Evolutionary conservation across 2,113 vertebrate species (phyloP).

Genomic region (Mastomys natalensis): DNA sequence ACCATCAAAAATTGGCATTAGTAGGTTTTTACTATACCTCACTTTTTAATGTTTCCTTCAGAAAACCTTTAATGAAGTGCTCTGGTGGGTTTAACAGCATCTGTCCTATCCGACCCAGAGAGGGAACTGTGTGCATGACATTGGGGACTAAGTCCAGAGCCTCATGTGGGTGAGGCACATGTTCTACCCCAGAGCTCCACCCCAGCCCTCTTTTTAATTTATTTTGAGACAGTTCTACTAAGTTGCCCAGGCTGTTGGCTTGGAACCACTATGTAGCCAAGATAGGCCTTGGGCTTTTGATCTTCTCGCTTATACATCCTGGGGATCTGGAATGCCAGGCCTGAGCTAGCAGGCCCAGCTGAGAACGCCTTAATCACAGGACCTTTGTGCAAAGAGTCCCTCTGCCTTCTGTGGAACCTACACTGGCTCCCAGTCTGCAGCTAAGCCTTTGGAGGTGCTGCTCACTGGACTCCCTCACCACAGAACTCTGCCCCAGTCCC

Average conservation of each 20-base stretch:
- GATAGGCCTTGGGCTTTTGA: not conserved
- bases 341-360: not conserved
- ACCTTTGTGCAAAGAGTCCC: not conserved
- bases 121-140: not conserved
- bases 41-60: conserved; percentile 1
- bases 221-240: not conserved
- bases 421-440: not conserved
- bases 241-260: not conserved
- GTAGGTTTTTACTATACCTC: not conserved
- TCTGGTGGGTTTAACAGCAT: not conserved
- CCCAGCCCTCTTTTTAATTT: not conserved
- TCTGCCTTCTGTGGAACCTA: not conserved
- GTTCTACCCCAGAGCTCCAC: not conserved
- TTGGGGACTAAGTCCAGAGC: not conserved
- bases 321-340: not conserved
- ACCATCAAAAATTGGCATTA: not conserved
- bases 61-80: conserved; percentile 8
- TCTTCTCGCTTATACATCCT: not conserved
- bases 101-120: not conserved
- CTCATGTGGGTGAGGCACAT: not conserved
- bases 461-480: not conserved
- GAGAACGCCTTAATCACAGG: not conserved
- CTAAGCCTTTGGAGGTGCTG: not conserved
- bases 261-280: not conserved
- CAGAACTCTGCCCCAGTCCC: not conserved